Evolutionary conservation across 2,888 invertebrate species (phyloP).

Genomic region (Drosophila differens): DNA sequence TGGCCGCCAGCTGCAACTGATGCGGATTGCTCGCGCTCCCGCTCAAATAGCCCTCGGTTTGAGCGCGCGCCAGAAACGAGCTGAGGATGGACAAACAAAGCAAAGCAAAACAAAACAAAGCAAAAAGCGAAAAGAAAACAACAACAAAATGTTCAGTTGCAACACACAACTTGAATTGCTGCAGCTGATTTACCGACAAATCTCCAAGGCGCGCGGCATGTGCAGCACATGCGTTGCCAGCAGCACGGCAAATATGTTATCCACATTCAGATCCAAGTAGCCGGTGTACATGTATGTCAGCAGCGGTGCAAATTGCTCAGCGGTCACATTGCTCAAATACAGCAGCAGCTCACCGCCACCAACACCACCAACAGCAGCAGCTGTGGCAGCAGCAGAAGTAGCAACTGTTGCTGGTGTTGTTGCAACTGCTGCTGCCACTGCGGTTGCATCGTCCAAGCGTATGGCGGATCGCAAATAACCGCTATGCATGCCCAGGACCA

Average conservation of each 20-base stretch:
- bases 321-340: slow-evolving; percentile 87
- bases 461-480: slow-evolving; percentile 90
- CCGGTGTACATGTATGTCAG: slow-evolving; percentile 92
- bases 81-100: slow-evolving; percentile 72
- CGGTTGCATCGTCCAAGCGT: slow-evolving; percentile 81
- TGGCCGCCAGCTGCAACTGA: slow-evolving; percentile 33
- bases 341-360: slow-evolving; percentile 79
- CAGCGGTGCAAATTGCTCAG: slow-evolving; percentile 89
- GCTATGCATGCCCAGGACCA: slow-evolving; percentile 89
- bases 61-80: slow-evolving; percentile 87
- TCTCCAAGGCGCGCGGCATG: slow-evolving; percentile 90
- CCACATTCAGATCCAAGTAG: slow-evolving; percentile 88
- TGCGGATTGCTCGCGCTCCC: slow-evolving; percentile 50
- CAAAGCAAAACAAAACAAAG: neutral
- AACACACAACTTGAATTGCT: neutral
- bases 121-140: neutral
- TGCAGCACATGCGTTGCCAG: slow-evolving; percentile 90
- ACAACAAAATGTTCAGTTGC: neutral
- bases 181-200: slow-evolving; percentile 86
- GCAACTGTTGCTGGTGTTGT: slow-evolving; percentile 17
- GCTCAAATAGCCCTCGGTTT: slow-evolving; percentile 84
- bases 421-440: slow-evolving; percentile 26
- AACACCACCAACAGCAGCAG: neutral
- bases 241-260: slow-evolving; percentile 90
- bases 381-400: neutral